phyloP scores from a whole-genome alignment of 2,888 invertebrate species.

The Protonemura montana region DNA sequence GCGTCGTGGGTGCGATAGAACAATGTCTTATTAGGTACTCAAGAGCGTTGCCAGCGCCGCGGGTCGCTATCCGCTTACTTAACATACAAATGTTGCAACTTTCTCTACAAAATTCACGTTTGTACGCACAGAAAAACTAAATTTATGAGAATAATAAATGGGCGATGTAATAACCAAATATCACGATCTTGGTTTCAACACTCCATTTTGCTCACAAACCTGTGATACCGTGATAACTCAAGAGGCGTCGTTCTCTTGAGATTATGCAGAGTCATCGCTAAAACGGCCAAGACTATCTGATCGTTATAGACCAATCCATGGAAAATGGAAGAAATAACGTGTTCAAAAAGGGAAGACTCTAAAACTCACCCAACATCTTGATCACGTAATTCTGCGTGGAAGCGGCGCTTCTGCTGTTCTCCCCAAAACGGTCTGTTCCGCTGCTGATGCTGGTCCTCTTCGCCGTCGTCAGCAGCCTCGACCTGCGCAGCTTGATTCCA shows the following conservation, averaged over 20 bases:
- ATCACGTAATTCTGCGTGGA: conserved; percentile 51
- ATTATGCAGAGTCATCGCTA: background rate
- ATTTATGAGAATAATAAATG: background rate
- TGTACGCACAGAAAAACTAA: background rate
- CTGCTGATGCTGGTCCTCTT: conserved; percentile 37
- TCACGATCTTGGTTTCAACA: background rate
- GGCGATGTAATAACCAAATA: background rate
- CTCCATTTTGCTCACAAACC: background rate
- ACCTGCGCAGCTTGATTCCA: conserved; percentile 62
- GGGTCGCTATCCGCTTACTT: background rate
- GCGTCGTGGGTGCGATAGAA: background rate
- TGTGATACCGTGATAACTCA: background rate
- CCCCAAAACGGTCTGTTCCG: background rate
- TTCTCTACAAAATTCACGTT: background rate
- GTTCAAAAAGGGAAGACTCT: too few relatives aligned
- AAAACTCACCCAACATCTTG: conserved; percentile 62
- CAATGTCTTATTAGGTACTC: background rate
- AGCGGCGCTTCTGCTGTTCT: conserved; percentile 36
- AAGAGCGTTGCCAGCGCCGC: background rate
- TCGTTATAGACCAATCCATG: too few relatives aligned
- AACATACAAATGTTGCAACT: background rate
- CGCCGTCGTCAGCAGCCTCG: conserved; percentile 56
- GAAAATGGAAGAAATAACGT: too few relatives aligned
- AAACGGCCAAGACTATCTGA: too few relatives aligned
- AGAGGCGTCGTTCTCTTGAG: background rate